phyloP scores from a whole-genome alignment of 2,797 vertebrate species.

The Spondyliosoma cantharus region DNA sequence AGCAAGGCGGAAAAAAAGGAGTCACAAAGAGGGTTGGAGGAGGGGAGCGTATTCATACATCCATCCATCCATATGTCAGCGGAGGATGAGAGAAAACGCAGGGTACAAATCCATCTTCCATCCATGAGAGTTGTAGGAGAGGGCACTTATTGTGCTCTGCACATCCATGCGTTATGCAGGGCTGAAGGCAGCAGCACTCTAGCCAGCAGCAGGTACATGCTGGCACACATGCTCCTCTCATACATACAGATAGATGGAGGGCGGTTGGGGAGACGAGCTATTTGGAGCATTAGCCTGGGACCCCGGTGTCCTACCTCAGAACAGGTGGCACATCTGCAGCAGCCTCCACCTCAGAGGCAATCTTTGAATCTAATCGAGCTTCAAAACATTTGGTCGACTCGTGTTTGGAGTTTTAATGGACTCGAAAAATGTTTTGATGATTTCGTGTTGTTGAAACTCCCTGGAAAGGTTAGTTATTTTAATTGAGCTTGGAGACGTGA shows the following conservation, averaged over 20 bases:
- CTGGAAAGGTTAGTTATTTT: conserved; percentile 43
- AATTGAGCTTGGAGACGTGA: conserved; percentile 46
- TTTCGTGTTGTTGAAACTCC: conserved; percentile 52
- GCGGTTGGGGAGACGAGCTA: conserved; percentile 45
- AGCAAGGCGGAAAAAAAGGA: conserved; percentile 36
- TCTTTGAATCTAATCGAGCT: conserved; percentile 51
- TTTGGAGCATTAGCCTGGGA: conserved; percentile 70
- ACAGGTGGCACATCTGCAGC: conserved; percentile 70
- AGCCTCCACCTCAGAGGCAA: conserved; percentile 53
- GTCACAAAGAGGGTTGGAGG: conserved; percentile 46
- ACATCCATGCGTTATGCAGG: conserved; percentile 57
- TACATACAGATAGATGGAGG: conserved; percentile 62
- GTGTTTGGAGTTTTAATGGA: conserved; percentile 57
- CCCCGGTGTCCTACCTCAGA: conserved; percentile 54
- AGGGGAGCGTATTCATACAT: conserved; percentile 32
- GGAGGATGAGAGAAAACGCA: conserved; percentile 53
- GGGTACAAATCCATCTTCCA: conserved; percentile 61
- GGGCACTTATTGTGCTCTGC: conserved; percentile 57
- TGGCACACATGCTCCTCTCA: conserved; percentile 56
- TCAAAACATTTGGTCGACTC: conserved; percentile 54
- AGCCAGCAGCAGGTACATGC: conserved; percentile 65
- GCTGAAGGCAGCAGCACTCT: conserved; percentile 61
- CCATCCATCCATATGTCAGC: conserved; percentile 58
- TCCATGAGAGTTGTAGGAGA: conserved; percentile 44
- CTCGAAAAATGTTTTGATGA: conserved; percentile 47